Conservation (phyloP, 1,140 invertebrate species). For the Saccostrea cuccullata region DNA sequence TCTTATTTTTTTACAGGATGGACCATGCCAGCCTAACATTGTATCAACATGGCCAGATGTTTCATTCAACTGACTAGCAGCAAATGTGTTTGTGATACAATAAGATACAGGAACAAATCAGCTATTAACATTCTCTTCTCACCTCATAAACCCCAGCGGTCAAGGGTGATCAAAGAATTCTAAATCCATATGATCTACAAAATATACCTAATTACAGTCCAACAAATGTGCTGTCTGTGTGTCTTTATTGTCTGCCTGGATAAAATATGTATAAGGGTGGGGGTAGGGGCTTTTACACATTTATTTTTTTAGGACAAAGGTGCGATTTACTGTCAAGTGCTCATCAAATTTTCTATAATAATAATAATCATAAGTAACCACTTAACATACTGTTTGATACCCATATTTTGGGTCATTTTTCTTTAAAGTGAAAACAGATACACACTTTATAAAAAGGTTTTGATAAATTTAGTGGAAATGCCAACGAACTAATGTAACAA, state of each 20-base stretch:
- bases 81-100: conserved; percentile 30
- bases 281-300: not conserved
- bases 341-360: not conserved
- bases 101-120: conserved; percentile 4
- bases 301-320: not conserved
- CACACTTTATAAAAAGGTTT: too few species aligned
- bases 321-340: not conserved
- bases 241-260: not conserved
- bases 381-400: not conserved
- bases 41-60: conserved; percentile 10
- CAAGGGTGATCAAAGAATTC: not conserved
- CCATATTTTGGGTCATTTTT: too few species aligned
- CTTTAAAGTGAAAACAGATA: too few species aligned
- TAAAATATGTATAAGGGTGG: not conserved
- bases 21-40: not conserved
- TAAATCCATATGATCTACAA: not conserved
- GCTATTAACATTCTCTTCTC: not conserved
- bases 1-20: not conserved
- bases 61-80: conserved; percentile 8
- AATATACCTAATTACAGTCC: not conserved
- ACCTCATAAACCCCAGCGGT: not conserved
- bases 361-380: not conserved
- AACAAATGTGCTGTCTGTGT: not conserved
- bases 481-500: too few species aligned
- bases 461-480: too few species aligned